Evolutionary conservation across 2,113 vertebrate species (phyloP), one percentile per base, ranked within the genome.

Genomic region (Pelvicachromis taeniatus): DNA sequence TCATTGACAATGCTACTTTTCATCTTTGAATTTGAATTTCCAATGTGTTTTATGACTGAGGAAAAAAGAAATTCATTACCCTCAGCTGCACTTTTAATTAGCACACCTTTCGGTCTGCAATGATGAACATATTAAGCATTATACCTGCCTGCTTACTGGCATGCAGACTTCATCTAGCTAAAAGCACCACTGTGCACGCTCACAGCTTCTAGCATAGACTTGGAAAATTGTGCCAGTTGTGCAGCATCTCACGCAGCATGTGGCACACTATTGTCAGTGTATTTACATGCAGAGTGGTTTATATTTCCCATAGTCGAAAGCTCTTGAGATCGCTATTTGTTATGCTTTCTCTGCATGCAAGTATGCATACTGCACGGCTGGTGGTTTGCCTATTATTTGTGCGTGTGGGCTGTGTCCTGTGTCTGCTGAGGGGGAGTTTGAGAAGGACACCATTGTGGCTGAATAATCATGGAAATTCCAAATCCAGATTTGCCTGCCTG

Each of bases 381-480:
- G 56, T 81, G 92, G 78, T 81, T 85, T 77, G 89, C 70, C 82
- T 65, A 17, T 83, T 84, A 85, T 85, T 78, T 91, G 84, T 80
- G 83, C 80, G 63, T 87, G 89, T 84, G 87, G 78, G 86, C 68
- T 11, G 86, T 84, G 84, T 77, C 75, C 59, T 86, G 84, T 82
- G 87, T 93, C 85, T 78, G 84, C 59, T 82, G 87, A 77, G 56
- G 78, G 82, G 81, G 80, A 85, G 85, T 85, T 81, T 38, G 78
- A 90, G 84, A 91, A 91, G 73, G 90, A 87, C 61, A 23, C 68
- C 87, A 91, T 93, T 93, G 90, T 91, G 77, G 52, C 80, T 19
- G 82, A 84, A 84, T 65, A 81, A 82, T 90, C 77, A 85, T 91
- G 83, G 89, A 90, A 88, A 90, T 88, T 52, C 82, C 79, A 45